Base-by-base conservation (phyloP, 1,140 invertebrate genomes). In the Aporrectodea caliginosa region DNA sequence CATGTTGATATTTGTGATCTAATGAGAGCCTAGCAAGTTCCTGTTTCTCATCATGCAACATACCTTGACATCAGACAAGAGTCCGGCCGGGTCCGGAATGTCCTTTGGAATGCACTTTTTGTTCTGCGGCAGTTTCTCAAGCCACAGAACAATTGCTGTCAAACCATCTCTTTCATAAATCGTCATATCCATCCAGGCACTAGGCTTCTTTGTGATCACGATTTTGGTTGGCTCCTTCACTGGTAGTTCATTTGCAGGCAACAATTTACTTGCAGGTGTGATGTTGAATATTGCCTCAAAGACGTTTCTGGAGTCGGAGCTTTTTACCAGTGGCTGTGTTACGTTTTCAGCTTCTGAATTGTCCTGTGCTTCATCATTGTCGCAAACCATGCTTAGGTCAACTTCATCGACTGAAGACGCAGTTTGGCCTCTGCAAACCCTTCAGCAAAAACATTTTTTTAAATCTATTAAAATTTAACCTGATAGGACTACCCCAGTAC, bases 61-160 rank as follows among this genome's bases (percentile, higher is more conserved):
- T 22, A 90, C 89, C 83, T 86, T 86, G n/a, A 97, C 93, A 85
- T 98, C 95, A 79, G 93, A 92, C 70, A 99, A 93, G 2, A 98
- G 88, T 0, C 92, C 92, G 43, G 97, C 94, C 0, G 96, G 94
- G 89, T 98, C 94, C 0, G 92, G 91, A 31, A 99, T 92, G 31
- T 98, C 89, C 84, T 95, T 95, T 16, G 97, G 97, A 35, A 98
- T 93, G 83, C 93, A 95, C 87, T 96, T 96, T 84, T 96, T 95
- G 31, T 93, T 93, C 0, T 93, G 92, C 32, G 96, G 95, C 81
- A 98, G 87, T 85, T 93, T 82, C 29, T 84, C 82, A 1, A 98
- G 88, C 89, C 96, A 98, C 90, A 95, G 93, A 2, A 58, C 43
- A 58, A 58, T 58, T 6, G 43, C 43, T 12, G 6, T 58, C 43